Evolutionary conservation across 1,140 invertebrate species (phyloP).

Genomic region (Pseudomyrmex cubaensis): DNA sequence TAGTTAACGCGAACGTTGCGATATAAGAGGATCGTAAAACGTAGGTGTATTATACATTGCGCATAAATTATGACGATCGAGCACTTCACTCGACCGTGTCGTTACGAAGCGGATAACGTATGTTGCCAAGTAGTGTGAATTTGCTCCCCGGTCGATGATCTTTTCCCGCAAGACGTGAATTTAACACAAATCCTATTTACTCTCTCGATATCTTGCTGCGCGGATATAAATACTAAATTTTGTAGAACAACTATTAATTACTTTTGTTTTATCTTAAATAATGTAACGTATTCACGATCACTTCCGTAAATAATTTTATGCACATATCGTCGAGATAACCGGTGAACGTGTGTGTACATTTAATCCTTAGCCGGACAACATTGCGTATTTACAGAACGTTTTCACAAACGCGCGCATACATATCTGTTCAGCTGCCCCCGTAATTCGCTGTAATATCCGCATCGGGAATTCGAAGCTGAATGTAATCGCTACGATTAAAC

Average conservation of each 20-base stretch:
- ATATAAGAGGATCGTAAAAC: constrained; percentile 47
- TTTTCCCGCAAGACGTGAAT: neutral
- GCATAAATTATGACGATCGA: constrained; percentile 56
- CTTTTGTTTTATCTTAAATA: neutral
- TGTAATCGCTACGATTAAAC: constrained; percentile 61
- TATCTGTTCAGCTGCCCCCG: constrained; percentile 34
- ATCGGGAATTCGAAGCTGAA: constrained; percentile 36
- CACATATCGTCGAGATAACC: neutral
- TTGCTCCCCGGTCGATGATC: neutral
- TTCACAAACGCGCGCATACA: constrained; percentile 16
- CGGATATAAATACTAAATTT: no score
- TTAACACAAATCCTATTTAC: neutral
- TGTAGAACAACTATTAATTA: neutral
- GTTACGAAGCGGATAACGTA: constrained; percentile 7
- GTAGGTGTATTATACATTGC: constrained; percentile 36
- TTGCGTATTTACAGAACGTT: constrained; percentile 11
- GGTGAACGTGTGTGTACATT: neutral
- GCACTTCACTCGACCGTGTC: constrained; percentile 5
- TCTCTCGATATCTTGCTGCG: no score
- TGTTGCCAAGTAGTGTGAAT: constrained; percentile 4
- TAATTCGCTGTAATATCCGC: constrained; percentile 56
- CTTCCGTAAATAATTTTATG: neutral
- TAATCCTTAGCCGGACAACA: constrained; percentile 5
- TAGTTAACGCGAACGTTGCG: constrained; percentile 53
- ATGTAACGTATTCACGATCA: neutral